Base-by-base conservation (phyloP, 2,888 invertebrate genomes). In the Fragum whitleyi region DNA sequence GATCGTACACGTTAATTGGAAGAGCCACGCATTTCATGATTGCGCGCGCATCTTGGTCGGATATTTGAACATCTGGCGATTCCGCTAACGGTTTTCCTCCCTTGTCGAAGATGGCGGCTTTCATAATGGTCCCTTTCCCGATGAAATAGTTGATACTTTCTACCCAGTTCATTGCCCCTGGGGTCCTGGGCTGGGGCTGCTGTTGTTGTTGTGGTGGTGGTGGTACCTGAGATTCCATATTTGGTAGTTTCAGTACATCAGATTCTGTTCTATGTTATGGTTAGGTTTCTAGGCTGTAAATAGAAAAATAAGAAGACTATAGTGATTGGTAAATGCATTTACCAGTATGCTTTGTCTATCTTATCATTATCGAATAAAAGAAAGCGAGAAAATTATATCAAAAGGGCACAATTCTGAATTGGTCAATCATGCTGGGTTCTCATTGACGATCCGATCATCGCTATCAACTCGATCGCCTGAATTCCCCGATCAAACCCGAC, bases 111-210 rank as follows among this genome's bases (percentile, higher is more conserved):
- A 88, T 86, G 23, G 86, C 88, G 11, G 86, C 88, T 55, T 74
- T 78, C 28, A 61, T 70, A 9, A 87, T 76, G 32, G 81, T 81
- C 14, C 88, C 88, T 70, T 88, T 87, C 11, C 82, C 86, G 7
- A 86, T 75, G 68, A 88, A 88, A 62, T 86, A 85, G 67, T 87
- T 83, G 28, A 87, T 82, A 57, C 86, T 82, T 29, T 87, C 85
- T 23, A 62, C 78, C 83, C 84, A 87, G 69, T 86, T 83, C 88
- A 87, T 88, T 29, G 74, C 77, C 0, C 74, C 83, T 16, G 79
- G 77, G 16, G 65, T 71, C 29, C 67, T 72, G 14, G 78, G 75
- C 11, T 47, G 77, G n/a, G 53, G 61, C 21, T 19, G 55, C 32
- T 70, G 77, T 21, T 73, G 59, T 53, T 47, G 51, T 14, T 47